phyloP scores from a whole-genome alignment of 2,113 vertebrate species.

The Limanda limanda region DNA sequence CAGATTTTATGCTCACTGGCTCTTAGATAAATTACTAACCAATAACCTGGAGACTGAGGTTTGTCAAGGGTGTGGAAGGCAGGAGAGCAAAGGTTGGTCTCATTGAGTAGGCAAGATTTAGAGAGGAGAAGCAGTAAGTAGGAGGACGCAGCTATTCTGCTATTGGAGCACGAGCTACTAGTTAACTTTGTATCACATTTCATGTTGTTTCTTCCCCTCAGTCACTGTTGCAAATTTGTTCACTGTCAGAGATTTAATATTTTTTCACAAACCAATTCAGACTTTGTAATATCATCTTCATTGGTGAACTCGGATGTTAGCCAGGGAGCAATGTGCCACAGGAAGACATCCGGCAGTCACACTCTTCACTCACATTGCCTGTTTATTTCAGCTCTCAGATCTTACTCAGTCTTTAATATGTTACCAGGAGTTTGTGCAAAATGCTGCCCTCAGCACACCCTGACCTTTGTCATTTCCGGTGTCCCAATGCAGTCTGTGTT shows the following conservation, averaged over 20 bases:
- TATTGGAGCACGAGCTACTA: conserved; percentile 2
- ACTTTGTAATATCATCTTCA: conserved; percentile 15
- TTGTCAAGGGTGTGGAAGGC: conserved; percentile 72
- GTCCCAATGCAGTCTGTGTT: conserved; percentile 63
- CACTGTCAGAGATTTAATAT: neutral
- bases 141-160: conserved; percentile 1
- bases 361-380: conserved; percentile 29
- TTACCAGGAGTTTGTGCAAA: conserved; percentile 75
- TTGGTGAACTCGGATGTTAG: conserved; percentile 14
- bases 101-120: conserved; percentile 32
- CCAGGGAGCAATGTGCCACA: conserved; percentile 38
- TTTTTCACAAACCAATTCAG: conserved; percentile 5
- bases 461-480: conserved; percentile 82
- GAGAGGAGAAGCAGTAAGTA: conserved; percentile 19
- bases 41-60: conserved; percentile 56
- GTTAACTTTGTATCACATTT: conserved; percentile 15
- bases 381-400: conserved; percentile 38
- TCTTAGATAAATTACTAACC: conserved; percentile 69
- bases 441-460: conserved; percentile 69
- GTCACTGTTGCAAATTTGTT: neutral
- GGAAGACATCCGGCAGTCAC: conserved; percentile 47
- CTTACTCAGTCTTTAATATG: conserved; percentile 72
- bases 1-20: conserved; percentile 60
- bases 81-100: conserved; percentile 66
- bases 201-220: neutral